Conservation (phyloP, 2,113 vertebrate species). For the Eurypyga helias region DNA sequence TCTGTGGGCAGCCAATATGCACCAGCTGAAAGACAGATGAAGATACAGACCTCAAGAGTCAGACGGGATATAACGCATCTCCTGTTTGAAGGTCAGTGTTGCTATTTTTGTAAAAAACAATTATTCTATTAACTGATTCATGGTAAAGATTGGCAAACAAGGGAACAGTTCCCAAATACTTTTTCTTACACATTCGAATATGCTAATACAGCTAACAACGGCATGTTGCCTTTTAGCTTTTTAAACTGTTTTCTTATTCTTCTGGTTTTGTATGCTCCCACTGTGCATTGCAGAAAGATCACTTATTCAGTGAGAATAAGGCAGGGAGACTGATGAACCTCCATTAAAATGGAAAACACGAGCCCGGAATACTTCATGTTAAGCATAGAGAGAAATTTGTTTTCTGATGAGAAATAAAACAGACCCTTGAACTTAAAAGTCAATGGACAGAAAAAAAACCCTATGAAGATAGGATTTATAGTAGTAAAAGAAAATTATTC, state of each 20-base stretch:
- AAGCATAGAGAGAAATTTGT: constrained; percentile 8
- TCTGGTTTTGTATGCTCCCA: neutral
- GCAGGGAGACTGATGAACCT: neutral
- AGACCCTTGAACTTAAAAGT: constrained; percentile 61
- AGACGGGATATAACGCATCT: neutral
- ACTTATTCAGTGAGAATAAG: constrained; percentile 1
- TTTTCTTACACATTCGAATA: neutral
- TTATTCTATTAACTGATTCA: neutral
- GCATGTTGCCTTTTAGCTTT: neutral
- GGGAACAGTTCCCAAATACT: neutral
- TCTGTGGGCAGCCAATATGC: neutral
- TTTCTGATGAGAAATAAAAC: constrained; percentile 60
- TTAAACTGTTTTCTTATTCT: neutral
- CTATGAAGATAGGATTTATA: neutral
- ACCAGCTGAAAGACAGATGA: neutral
- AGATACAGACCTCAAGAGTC: neutral
- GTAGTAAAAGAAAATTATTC: constrained; percentile 27
- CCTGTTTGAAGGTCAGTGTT: neutral
- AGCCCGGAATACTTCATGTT: neutral
- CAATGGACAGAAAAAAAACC: neutral
- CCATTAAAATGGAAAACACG: constrained; percentile 18
- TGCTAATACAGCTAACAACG: neutral
- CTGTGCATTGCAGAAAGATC: neutral
- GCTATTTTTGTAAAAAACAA: neutral
- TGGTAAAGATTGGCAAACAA: neutral